A percentile compares a stretch with the other conserved stretches of the same genome.
Conservation (phyloP, 2,888 invertebrate species). For the Hydrotaea diabolus region DNA sequence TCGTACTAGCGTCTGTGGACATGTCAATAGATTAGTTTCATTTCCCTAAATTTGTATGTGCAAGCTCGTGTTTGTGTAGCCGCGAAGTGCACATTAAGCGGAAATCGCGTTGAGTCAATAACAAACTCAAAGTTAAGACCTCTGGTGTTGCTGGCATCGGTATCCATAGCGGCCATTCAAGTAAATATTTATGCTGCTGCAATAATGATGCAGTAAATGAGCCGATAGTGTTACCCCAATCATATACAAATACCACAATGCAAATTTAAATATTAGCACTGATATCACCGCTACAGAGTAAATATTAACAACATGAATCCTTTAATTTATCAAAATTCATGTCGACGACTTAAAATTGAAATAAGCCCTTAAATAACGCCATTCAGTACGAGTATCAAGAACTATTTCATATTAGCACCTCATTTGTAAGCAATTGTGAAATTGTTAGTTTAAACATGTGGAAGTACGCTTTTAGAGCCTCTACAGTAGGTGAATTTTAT, state of each 20-base stretch:
- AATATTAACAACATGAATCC: no score
- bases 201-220: conserved; percentile 1
- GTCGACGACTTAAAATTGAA: no score
- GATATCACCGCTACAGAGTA: no score
- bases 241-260: neutral
- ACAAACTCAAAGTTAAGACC: neutral
- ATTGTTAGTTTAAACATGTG: no score
- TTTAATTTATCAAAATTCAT: no score
- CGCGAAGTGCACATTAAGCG: neutral
- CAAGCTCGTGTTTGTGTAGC: neutral
- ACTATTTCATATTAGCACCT: no score
- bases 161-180: neutral
- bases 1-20: neutral
- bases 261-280: no score
- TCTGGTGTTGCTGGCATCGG: neutral
- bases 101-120: neutral
- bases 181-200: neutral
- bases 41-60: neutral
- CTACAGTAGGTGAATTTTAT: no score
- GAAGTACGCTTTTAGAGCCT: no score
- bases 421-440: no score
- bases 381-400: no score
- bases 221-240: neutral
- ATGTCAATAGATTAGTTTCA: neutral
- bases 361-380: no score